Percentiles rank a stretch among this genome's conserved stretches.
Evolutionary conservation across 2,113 vertebrate genomes (phyloP).

Genomic region (Calcarius ornatus): DNA sequence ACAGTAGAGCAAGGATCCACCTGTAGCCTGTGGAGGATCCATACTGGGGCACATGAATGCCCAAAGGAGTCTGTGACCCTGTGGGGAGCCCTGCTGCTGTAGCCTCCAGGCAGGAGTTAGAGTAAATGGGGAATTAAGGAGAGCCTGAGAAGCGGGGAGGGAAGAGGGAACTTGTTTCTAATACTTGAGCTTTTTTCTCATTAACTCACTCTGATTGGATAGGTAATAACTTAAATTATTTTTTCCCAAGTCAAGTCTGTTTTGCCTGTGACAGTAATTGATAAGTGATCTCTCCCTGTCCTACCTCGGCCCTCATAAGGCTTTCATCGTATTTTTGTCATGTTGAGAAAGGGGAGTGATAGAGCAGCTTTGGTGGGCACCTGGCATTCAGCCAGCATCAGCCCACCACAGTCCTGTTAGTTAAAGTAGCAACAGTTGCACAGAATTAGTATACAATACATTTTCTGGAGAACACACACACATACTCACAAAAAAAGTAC

Average conservation of each 20-base stretch:
- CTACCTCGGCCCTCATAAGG: neutral
- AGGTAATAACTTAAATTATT: neutral
- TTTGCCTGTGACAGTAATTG: neutral
- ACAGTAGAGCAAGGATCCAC: neutral
- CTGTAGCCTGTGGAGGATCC: rapidly evolving
- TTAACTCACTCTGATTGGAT: neutral
- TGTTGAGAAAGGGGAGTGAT: neutral
- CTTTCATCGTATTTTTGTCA: neutral
- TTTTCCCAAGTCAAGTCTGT: neutral
- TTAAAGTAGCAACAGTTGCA: neutral
- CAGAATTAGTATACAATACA: neutral
- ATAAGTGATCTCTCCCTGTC: neutral
- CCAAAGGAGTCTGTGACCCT: neutral
- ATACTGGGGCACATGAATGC: neutral
- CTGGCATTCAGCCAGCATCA: neutral
- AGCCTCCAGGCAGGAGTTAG: neutral
- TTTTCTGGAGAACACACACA: neutral
- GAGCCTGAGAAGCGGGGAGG: neutral
- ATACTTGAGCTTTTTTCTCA: neutral
- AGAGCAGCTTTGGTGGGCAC: neutral
- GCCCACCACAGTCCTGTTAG: neutral
- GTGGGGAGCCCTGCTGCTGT: neutral
- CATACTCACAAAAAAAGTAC: rapidly evolving
- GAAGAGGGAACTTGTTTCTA: neutral
- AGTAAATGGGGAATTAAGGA: neutral